Conservation (phyloP, 2,888 invertebrate genomes). For the Cataglyphis livida region DNA sequence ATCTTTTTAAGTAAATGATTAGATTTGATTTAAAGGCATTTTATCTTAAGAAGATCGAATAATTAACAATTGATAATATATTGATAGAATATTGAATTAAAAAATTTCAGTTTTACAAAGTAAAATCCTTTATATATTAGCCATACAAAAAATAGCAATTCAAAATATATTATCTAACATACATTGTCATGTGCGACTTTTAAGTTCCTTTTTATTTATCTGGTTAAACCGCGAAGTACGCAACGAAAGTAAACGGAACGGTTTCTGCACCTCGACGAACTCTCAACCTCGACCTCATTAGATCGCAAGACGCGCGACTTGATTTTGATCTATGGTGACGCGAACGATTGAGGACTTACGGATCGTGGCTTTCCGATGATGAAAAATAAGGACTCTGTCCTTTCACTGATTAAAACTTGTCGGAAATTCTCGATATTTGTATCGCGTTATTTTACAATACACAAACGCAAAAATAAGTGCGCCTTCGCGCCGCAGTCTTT, state of each 20-base stretch:
- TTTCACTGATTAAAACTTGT: conserved; percentile 53
- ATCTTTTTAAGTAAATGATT: too few relatives aligned
- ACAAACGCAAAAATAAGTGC: not conserved
- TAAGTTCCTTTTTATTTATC: not conserved
- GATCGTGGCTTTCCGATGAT: not conserved
- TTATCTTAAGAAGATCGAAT: not conserved
- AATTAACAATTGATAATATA: not conserved
- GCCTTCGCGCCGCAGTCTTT: not conserved
- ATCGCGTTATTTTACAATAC: not conserved
- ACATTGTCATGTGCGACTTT: not conserved
- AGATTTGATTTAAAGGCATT: not conserved
- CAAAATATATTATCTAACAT: not conserved
- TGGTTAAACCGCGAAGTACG: not conserved
- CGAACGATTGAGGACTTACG: conserved; percentile 27
- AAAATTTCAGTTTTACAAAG: too few relatives aligned
- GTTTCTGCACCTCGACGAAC: not conserved
- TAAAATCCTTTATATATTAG: not conserved
- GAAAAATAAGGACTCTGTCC: conserved; percentile 46
- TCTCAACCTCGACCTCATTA: not conserved
- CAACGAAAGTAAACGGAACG: not conserved
- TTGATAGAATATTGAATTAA: too few relatives aligned
- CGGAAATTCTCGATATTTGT: not conserved
- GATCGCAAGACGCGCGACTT: not conserved
- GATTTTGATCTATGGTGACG: not conserved
- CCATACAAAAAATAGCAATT: not conserved